phyloP scores from a whole-genome alignment of 1,140 invertebrate species.

The Platorchestia sp. region DNA sequence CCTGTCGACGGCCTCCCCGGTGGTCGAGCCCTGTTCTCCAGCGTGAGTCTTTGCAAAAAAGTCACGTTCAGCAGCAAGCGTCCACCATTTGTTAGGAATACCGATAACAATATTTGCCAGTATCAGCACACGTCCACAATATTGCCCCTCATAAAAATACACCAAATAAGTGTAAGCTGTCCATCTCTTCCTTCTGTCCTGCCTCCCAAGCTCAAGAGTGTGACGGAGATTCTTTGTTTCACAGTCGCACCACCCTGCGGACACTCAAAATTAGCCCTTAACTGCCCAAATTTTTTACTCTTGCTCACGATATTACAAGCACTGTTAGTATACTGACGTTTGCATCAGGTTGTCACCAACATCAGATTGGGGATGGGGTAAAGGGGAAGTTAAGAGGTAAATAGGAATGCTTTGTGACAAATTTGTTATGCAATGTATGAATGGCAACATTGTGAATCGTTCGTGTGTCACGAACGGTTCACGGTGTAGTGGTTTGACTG shows the following conservation, averaged over 20 bases:
- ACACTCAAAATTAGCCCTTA: background rate
- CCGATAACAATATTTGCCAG: background rate
- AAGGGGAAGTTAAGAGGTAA: too few relatives aligned
- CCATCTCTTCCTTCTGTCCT: background rate
- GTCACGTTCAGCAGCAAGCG: background rate
- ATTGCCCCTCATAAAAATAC: background rate
- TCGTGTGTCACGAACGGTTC: too few relatives aligned
- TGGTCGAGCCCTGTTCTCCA: background rate
- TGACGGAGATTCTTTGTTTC: background rate
- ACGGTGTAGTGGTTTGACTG: too few relatives aligned
- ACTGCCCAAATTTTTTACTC: too few relatives aligned
- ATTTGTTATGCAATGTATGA: too few relatives aligned
- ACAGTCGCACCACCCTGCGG: background rate
- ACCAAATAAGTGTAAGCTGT: background rate
- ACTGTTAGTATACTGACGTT: too few relatives aligned
- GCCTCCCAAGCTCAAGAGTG: background rate
- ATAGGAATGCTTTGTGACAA: too few relatives aligned
- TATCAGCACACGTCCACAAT: background rate
- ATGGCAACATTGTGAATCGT: too few relatives aligned
- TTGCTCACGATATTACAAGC: too few relatives aligned
- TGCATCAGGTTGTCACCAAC: too few relatives aligned
- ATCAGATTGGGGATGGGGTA: too few relatives aligned
- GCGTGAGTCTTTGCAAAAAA: background rate
- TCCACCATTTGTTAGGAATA: background rate
- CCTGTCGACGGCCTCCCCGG: too few relatives aligned